Evolutionary conservation across 23 tunicate genomes (phyloP).

Genomic region (Phallusia fumigata): DNA sequence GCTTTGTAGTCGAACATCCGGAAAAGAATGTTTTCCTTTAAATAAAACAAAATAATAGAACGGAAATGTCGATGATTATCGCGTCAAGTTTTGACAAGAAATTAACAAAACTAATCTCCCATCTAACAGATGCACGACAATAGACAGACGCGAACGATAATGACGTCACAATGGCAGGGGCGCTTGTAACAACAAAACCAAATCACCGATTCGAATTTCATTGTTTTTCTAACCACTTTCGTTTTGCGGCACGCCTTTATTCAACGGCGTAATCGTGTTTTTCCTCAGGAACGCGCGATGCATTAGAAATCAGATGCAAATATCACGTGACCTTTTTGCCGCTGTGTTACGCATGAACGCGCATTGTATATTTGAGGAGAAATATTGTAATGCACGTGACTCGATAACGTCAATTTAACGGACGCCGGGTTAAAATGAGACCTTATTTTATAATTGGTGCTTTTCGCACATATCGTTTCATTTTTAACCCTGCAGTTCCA

Average conservation of each 20-base stretch:
- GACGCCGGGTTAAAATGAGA: no score
- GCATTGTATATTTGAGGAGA: neutral
- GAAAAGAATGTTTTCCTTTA: no score
- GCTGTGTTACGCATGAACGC: neutral
- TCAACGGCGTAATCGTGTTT: neutral
- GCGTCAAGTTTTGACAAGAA: slow-evolving; percentile 6
- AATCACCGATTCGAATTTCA: slow-evolving; percentile 14
- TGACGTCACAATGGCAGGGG: slow-evolving; percentile 9
- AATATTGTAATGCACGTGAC: no score
- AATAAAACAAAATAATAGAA: neutral
- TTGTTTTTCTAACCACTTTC: slow-evolving; percentile 10
- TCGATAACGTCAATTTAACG: no score
- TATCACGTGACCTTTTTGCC: neutral
- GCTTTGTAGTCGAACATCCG: no score
- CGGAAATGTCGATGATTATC: neutral
- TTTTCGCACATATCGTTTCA: no score
- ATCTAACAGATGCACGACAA: slow-evolving; percentile 11
- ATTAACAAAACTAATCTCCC: neutral
- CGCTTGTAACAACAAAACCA: slow-evolving; percentile 2
- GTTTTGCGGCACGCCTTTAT: slow-evolving; percentile 2
- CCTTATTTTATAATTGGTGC: no score
- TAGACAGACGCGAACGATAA: neutral
- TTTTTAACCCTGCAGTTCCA: no score
- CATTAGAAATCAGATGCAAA: slow-evolving; percentile 1
- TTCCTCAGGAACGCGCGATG: neutral